A percentile compares a stretch with the other conserved stretches of the same genome.
These are phyloP conservation scores for Petroica traversi DNA, from an alignment of 2,113 vertebrate genomes.

Conservation along the genomic window DNA sequence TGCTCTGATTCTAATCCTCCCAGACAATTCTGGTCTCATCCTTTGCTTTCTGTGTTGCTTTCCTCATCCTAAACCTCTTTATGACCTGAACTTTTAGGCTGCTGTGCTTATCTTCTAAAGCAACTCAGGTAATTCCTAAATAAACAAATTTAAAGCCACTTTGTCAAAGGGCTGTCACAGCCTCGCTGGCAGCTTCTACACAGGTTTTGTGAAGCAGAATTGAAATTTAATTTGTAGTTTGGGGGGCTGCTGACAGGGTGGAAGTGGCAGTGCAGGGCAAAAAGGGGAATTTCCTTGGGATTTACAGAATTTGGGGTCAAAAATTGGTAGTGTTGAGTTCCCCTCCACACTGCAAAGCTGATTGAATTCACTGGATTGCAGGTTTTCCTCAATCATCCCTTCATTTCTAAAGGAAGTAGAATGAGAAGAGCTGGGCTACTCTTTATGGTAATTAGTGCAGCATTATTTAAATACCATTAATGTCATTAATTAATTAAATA, in stretches of 20 bases:
- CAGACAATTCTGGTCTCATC: background rate
- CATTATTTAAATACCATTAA: background rate
- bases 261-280: background rate
- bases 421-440: background rate
- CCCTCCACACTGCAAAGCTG: background rate
- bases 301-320: background rate
- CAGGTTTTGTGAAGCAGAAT: background rate
- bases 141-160: background rate
- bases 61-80: slow-evolving; percentile 27
- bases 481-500: background rate
- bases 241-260: background rate
- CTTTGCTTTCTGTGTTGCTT: slow-evolving; percentile 52
- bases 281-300: background rate
- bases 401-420: background rate
- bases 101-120: background rate
- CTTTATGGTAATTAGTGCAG: background rate
- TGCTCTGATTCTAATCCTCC: background rate
- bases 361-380: background rate
- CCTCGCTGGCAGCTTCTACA: background rate
- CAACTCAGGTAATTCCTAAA: background rate
- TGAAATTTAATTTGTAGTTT: background rate
- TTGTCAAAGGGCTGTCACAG: background rate
- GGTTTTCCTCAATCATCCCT: background rate
- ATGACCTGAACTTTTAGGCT: background rate
- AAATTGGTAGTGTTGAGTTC: background rate